These are phyloP conservation scores for Drosophila carrolli DNA, from an alignment of 1,140 invertebrate species.

Conservation along the genomic window DNA sequence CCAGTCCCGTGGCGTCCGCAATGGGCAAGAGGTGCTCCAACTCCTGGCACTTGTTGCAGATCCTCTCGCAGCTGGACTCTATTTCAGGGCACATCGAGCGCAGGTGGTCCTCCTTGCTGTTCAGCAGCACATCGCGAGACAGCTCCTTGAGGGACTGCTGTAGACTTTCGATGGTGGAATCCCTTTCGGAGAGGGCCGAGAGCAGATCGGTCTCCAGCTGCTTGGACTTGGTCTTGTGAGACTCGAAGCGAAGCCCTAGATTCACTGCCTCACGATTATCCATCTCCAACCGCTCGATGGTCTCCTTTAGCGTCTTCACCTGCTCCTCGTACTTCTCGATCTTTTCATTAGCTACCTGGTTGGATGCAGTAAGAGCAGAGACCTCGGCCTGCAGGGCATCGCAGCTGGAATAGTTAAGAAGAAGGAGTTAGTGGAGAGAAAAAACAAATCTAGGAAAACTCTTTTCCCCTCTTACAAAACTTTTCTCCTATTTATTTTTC, in stretches of 20 bases:
- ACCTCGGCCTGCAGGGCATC: conserved; percentile 33
- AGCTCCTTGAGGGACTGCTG: conserved; percentile 41
- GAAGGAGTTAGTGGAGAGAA: neutral
- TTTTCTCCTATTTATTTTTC: neutral
- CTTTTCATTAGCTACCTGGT: conserved; percentile 41
- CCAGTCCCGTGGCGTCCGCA: conserved; percentile 22
- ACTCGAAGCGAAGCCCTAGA: conserved; percentile 67
- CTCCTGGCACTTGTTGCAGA: conserved; percentile 61
- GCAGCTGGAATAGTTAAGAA: conserved; percentile 29
- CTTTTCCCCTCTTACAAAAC: too few relatives aligned
- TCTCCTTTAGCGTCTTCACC: conserved; percentile 48
- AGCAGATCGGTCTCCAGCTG: conserved; percentile 67
- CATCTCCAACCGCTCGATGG: conserved; percentile 59
- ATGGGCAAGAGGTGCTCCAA: conserved; percentile 49
- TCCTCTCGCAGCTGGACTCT: conserved; percentile 43
- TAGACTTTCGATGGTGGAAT: conserved; percentile 32
- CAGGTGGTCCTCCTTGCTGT: conserved; percentile 59
- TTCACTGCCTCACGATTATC: conserved; percentile 64
- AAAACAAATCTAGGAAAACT: neutral
- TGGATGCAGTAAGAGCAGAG: conserved; percentile 23
- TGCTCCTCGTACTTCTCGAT: conserved; percentile 51
- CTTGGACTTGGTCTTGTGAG: conserved; percentile 58
- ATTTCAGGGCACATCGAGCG: conserved; percentile 54
- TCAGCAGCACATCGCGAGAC: conserved; percentile 36
- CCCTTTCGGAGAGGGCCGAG: conserved; percentile 60